Conservation (phyloP, 1,140 invertebrate species). For the Anadara kagoshimensis region DNA sequence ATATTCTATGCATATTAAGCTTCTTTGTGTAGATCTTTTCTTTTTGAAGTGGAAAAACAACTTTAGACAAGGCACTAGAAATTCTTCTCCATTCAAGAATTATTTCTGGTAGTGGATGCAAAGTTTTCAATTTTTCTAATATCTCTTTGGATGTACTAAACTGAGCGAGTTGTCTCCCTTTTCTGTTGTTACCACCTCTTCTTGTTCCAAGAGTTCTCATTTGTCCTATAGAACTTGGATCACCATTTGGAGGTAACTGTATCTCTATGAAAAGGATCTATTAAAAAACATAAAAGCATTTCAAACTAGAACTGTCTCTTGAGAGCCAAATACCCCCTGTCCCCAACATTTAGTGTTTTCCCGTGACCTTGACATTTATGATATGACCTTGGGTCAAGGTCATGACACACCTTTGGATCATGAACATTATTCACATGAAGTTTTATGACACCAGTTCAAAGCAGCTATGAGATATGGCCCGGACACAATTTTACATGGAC, state of each 20-base stretch:
- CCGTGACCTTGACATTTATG: too few relatives aligned
- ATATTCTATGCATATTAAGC: constrained; percentile 79
- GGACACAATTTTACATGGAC: too few relatives aligned
- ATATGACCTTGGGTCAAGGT: too few relatives aligned
- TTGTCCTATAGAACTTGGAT: constrained; percentile 44
- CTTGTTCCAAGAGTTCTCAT: constrained; percentile 25
- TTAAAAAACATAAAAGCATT: not conserved
- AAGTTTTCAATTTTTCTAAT: constrained; percentile 81
- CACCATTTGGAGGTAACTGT: constrained; percentile 68
- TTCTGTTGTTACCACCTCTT: constrained; percentile 44
- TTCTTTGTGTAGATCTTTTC: constrained; percentile 44
- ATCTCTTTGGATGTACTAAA: constrained; percentile 86
- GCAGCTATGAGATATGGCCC: too few relatives aligned
- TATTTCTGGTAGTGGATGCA: constrained; percentile 85
- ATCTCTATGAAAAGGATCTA: constrained; percentile 71
- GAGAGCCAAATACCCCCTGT: too few relatives aligned
- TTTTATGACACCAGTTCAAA: too few relatives aligned
- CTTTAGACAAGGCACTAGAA: constrained; percentile 80
- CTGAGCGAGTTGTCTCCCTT: constrained; percentile 34
- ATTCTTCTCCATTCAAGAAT: constrained; percentile 90
- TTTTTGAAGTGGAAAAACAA: constrained; percentile 77
- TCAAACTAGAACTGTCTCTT: too few relatives aligned
- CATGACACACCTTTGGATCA: too few relatives aligned
- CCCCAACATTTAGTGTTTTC: too few relatives aligned
- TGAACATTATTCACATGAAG: too few relatives aligned